Conservation (phyloP, 2,797 vertebrate species). For the Diglossa cyanea region DNA sequence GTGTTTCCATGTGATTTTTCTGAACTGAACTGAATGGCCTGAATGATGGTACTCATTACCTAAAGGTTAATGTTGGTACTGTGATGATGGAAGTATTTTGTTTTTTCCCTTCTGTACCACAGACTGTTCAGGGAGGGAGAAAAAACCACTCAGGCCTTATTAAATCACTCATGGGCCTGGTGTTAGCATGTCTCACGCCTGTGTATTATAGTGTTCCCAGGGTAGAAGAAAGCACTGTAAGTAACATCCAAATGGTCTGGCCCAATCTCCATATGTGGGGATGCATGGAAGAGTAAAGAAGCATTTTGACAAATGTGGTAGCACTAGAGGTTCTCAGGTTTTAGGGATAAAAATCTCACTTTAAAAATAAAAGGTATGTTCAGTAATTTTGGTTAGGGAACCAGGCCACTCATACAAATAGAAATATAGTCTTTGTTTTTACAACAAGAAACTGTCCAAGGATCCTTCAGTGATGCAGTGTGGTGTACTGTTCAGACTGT, state of each 20-base stretch:
- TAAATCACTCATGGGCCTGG: background rate
- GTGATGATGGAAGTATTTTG: background rate
- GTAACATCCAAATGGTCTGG: background rate
- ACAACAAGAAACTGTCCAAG: background rate
- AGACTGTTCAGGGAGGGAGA: background rate
- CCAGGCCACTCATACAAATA: background rate
- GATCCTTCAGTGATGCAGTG: background rate
- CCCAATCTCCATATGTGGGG: background rate
- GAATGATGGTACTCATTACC: conserved; percentile 17
- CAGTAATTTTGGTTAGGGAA: background rate
- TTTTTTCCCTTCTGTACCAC: background rate
- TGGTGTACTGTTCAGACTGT: background rate
- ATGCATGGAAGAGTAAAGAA: background rate
- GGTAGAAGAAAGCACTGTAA: background rate
- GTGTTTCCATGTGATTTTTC: background rate
- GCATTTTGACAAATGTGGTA: background rate
- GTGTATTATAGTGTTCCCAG: rapidly evolving
- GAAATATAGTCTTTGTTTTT: background rate
- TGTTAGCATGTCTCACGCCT: background rate
- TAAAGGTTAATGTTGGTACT: conserved; percentile 40
- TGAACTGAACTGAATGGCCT: background rate
- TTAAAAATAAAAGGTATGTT: background rate
- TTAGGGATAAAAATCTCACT: background rate
- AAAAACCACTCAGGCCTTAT: background rate
- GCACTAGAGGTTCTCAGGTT: background rate